A percentile compares a stretch with the other conserved stretches of the same genome.
phyloP scores from a whole-genome alignment of 2,888 invertebrate genomes.

The Gymnoscelis rufifasciata region DNA sequence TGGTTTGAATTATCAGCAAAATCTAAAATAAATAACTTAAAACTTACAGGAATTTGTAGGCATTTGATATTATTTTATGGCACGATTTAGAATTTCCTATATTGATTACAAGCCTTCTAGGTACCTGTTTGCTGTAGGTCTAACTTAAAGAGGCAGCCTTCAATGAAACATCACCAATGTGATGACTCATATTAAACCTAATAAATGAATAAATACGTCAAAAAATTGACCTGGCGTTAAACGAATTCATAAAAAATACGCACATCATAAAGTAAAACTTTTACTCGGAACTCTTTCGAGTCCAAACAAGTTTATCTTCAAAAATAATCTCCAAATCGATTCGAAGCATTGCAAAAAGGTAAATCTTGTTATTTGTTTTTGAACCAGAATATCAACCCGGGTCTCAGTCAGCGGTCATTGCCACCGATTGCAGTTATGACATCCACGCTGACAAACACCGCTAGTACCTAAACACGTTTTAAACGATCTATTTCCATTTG shows the following conservation, averaged over 20 bases:
- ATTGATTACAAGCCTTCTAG: too few relatives aligned
- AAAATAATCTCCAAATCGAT: conserved; percentile 26
- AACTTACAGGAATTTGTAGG: too few relatives aligned
- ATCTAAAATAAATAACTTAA: too few relatives aligned
- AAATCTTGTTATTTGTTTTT: conserved; percentile 47
- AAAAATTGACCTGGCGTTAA: too few relatives aligned
- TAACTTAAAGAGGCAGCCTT: too few relatives aligned
- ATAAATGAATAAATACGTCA: too few relatives aligned
- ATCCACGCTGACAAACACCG: conserved; percentile 53
- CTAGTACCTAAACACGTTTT: conserved; percentile 51
- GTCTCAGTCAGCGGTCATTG: conserved; percentile 63
- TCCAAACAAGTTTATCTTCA: conserved; percentile 15
- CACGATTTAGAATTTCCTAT: too few relatives aligned
- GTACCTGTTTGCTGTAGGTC: too few relatives aligned
- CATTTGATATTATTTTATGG: too few relatives aligned
- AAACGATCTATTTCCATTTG: conserved; percentile 43
- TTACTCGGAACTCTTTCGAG: neutral
- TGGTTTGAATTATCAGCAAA: too few relatives aligned
- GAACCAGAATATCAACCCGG: conserved; percentile 65
- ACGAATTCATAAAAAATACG: neutral
- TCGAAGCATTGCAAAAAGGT: conserved; percentile 28
- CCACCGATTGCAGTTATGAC: conserved; percentile 72
- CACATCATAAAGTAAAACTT: neutral
- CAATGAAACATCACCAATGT: too few relatives aligned
- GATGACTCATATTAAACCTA: too few relatives aligned